phyloP scores from a whole-genome alignment of 2,797 vertebrate species.

The Pseudocheirus occidentalis region DNA sequence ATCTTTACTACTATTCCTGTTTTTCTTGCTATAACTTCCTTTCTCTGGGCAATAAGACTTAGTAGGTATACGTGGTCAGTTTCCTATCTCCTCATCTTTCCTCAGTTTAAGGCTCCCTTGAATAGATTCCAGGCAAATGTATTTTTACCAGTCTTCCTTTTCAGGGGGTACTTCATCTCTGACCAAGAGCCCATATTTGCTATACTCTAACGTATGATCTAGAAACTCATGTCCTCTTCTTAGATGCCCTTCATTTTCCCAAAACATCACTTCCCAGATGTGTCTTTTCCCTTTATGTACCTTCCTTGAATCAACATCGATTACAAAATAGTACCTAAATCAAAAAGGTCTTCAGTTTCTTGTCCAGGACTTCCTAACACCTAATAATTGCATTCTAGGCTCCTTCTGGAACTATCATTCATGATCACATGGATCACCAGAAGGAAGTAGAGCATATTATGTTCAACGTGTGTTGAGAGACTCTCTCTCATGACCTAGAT shows the following conservation, averaged over 20 bases:
- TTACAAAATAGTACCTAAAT: not conserved
- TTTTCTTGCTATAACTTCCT: not conserved
- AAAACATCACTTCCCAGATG: not conserved
- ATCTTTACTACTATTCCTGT: not conserved
- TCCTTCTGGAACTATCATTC: not conserved
- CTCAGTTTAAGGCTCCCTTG: not conserved
- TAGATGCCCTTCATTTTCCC: not conserved
- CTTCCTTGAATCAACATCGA: not conserved
- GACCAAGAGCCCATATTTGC: not conserved
- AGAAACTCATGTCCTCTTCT: not conserved
- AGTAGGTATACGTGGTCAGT: not conserved
- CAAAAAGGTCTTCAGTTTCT: not conserved
- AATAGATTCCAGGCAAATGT: not conserved
- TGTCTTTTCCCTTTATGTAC: not conserved
- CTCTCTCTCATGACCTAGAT: not conserved
- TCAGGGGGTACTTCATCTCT: not conserved
- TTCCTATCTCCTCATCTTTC: not conserved
- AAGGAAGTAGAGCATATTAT: not conserved
- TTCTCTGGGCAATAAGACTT: not conserved
- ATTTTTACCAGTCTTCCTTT: not conserved
- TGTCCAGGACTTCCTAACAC: not conserved
- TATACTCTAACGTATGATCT: not conserved
- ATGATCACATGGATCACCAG: not conserved
- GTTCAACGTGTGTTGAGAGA: not conserved
- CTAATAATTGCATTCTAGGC: not conserved